Percentiles rank a stretch among this genome's conserved stretches.
Conservation (phyloP, 2,797 vertebrate species). For the Pitangus sulphuratus region DNA sequence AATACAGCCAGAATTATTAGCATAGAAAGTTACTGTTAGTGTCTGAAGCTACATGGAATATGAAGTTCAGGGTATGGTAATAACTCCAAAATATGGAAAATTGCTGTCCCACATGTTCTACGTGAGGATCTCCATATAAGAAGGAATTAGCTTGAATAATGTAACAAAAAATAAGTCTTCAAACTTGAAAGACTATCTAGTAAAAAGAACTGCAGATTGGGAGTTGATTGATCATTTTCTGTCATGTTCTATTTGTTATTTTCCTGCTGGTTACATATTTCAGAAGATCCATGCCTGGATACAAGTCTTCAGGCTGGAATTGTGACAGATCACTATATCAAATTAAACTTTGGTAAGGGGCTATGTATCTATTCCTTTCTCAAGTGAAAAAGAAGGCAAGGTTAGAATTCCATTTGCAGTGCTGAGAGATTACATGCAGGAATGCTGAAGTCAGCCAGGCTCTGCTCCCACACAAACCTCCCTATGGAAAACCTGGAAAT, state of each 20-base stretch:
- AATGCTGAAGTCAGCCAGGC: neutral
- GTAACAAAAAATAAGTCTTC: neutral
- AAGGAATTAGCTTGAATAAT: neutral
- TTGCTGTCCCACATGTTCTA: neutral
- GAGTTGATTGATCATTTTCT: neutral
- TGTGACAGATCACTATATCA: neutral
- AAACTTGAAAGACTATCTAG: neutral
- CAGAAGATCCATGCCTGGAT: neutral
- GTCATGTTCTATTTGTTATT: neutral
- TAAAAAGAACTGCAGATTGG: neutral
- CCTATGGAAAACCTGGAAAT: neutral
- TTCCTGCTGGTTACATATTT: neutral
- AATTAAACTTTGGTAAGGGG: neutral
- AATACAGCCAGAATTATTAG: neutral
- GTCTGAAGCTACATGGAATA: neutral
- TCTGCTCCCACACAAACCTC: conserved; percentile 8
- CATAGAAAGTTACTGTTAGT: neutral
- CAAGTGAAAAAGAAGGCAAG: neutral
- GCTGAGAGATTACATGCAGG: neutral
- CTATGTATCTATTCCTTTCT: neutral
- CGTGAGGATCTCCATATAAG: neutral
- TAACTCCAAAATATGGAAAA: neutral
- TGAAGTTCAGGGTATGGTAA: neutral
- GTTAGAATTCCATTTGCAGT: neutral
- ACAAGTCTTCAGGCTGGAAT: neutral